Percentiles rank a stretch among this genome's conserved stretches.
Evolutionary conservation across 2,113 vertebrate species (phyloP).

Genomic region (Egretta garzetta): DNA sequence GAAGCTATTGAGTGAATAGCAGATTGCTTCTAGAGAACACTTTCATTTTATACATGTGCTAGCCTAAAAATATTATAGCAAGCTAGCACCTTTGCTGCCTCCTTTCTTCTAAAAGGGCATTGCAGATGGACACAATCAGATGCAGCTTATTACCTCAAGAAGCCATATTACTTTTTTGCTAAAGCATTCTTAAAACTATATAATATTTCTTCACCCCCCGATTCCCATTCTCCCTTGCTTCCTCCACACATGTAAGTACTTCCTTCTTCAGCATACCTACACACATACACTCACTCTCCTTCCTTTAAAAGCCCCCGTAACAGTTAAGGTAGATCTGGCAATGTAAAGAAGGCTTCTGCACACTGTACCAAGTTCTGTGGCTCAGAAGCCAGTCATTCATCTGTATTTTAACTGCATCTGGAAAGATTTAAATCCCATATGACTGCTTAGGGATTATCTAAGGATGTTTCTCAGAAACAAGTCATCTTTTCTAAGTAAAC

Average conservation of each 20-base stretch:
- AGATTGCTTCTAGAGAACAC: not conserved
- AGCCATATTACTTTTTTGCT: not conserved
- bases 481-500: not conserved
- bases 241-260: not conserved
- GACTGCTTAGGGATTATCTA: not conserved
- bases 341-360: not conserved
- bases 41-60: not conserved
- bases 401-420: not conserved
- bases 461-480: not conserved
- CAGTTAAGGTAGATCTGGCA: not conserved
- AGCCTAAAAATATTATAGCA: not conserved
- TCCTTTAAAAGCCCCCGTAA: not conserved
- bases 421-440: not conserved
- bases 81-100: not conserved
- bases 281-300: not conserved
- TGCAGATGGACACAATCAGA: not conserved
- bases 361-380: not conserved
- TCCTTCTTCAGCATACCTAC: not conserved
- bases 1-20: not conserved
- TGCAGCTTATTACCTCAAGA: not conserved
- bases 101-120: not conserved
- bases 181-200: not conserved
- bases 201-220: not conserved
- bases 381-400: not conserved
- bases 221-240: not conserved